These are phyloP conservation scores for Tortricodes alternella DNA, from an alignment of 2,888 invertebrate species.

Conservation along the genomic window DNA sequence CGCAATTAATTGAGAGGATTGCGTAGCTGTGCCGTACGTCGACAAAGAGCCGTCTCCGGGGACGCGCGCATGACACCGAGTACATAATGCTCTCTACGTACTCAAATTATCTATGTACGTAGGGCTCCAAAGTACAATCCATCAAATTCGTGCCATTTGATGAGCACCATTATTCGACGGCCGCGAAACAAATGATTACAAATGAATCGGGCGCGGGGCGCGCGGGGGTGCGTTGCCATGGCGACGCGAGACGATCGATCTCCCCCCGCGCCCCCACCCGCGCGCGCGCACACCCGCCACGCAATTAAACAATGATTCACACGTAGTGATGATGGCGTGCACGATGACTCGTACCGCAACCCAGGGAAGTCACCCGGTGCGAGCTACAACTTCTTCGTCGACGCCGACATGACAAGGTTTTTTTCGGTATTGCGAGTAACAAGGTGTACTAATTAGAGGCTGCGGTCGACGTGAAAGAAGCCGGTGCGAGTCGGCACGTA, in stretches of 20 bases:
- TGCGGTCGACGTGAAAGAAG: conserved; percentile 31
- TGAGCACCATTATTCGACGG: conserved; percentile 72
- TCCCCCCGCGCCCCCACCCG: conserved; percentile 41
- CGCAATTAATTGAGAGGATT: conserved; percentile 21
- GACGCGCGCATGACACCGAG: neutral
- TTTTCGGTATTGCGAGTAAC: conserved; percentile 25
- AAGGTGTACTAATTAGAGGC: conserved; percentile 34
- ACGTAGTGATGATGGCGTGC: conserved; percentile 65
- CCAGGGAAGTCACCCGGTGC: neutral
- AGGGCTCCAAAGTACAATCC: conserved; percentile 49
- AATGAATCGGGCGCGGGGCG: conserved; percentile 67
- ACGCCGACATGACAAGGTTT: neutral
- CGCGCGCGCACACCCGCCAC: conserved; percentile 48
- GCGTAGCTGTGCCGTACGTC: conserved; percentile 1
- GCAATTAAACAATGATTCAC: conserved; percentile 80
- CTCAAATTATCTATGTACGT: conserved; percentile 44
- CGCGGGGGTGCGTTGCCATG: conserved; percentile 61
- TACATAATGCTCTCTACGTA: conserved; percentile 20
- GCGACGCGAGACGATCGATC: conserved; percentile 79
- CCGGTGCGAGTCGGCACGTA: conserved; percentile 30
- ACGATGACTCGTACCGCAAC: conserved; percentile 39
- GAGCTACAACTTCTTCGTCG: neutral
- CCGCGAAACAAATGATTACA: conserved; percentile 82
- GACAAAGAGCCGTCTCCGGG: conserved; percentile 16
- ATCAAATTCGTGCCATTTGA: conserved; percentile 74